Base-by-base conservation (phyloP, 2,888 invertebrate genomes). In the Belgica antarctica region DNA sequence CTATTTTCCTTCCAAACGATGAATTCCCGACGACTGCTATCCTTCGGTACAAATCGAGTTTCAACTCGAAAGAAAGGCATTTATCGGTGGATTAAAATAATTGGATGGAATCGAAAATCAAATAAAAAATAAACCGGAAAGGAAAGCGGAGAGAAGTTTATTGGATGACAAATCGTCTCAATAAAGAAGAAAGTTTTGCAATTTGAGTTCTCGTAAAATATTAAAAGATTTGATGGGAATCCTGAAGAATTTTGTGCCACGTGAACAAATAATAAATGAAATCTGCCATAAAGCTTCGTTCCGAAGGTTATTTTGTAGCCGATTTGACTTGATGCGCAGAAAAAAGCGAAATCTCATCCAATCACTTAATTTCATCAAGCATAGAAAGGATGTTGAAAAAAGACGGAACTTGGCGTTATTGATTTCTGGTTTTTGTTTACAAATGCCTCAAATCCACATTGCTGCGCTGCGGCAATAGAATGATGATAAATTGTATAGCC, bases 101-200 rank as follows among this genome's bases (percentile, higher is more conserved):
- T 59, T 59, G 59, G 59, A 27, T 59, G 25, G 22, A 59, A 59
- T 25, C 12, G 27, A 4, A 25, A 59, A 15, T 59, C 59, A 27
- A 59, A 59, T 59, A 59, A 59, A 27, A 25, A 52, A 22, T n/a
- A 59, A 59, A 5, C 52, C 22, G 52, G 52, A 52, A 52, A 41
- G 15, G 15, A 41, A 41, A 2, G 41, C n/a, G 52, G 22, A 52
- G 41, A n/a, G 22, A 52, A 52, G 52, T 59, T 65, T 65, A 41
- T 65, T 47, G 65, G 47, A 65, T 65, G 65, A 65, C 65, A 65
- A 65, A 65, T 65, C 47, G 65, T 65, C 65, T 65, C 47, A 65
- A 47, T 65, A 65, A 46, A 65, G 36, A 65, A 65, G 27, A 52
- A 52, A 52, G 52, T 52, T 41, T n/a, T 52, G 52, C 12, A 22